Percentiles rank a stretch among this genome's conserved stretches.
phyloP scores from a whole-genome alignment of 2,888 invertebrate species.

The Yponomeuta cagnagella region DNA sequence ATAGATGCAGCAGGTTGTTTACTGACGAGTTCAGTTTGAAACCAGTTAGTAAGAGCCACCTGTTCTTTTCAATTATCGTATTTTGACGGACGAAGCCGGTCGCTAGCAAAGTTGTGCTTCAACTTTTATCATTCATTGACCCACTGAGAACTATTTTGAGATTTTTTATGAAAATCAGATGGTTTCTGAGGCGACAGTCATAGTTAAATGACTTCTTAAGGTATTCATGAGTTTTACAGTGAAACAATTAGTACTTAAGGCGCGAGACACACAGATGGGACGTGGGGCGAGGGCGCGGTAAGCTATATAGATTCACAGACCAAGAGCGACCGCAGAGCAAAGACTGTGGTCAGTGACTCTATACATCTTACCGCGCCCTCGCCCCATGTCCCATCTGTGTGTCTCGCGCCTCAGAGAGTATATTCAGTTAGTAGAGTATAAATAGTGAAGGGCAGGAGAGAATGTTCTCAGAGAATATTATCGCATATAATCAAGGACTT shows the following conservation, averaged over 20 bases:
- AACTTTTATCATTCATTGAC: slow-evolving; percentile 7
- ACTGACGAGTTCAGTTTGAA: neutral
- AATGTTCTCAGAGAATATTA: no score
- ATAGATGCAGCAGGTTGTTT: neutral
- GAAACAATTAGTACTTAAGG: no score
- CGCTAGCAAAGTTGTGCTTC: slow-evolving; percentile 7
- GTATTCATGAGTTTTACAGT: neutral
- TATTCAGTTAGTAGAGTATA: neutral
- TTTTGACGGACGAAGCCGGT: neutral
- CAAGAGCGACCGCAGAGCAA: no score
- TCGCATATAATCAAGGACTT: no score
- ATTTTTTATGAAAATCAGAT: neutral
- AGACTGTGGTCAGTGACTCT: no score
- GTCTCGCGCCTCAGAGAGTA: no score
- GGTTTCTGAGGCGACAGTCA: neutral
- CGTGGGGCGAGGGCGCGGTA: no score
- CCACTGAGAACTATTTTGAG: neutral
- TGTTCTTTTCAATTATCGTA: neutral
- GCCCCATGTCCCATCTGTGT: no score
- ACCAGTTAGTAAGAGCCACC: neutral
- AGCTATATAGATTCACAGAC: no score
- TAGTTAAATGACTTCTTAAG: neutral
- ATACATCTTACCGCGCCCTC: no score
- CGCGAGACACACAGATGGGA: no score
- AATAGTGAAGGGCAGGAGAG: neutral